A percentile compares a stretch with the other conserved stretches of the same genome.
phyloP scores from a whole-genome alignment of 2,888 invertebrate genomes.

The Latrodectus elegans region DNA sequence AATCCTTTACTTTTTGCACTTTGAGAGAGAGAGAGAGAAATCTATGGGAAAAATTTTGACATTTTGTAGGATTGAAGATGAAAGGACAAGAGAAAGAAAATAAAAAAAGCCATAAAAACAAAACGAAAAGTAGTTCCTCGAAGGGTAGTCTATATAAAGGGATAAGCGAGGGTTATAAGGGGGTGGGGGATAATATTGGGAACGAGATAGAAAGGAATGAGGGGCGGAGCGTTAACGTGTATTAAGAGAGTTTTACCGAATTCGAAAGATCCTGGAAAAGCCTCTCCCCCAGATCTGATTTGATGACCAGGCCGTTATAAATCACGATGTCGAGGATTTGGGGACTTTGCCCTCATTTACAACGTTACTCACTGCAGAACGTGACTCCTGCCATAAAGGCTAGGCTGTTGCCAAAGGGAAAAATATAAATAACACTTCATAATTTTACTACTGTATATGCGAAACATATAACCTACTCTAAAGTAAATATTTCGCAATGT shows the following conservation, averaged over 20 bases:
- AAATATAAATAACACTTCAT: no score
- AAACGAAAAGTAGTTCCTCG: constrained; percentile 29
- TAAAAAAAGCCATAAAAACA: constrained; percentile 51
- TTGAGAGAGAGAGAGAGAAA: not conserved
- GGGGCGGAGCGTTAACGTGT: constrained; percentile 50
- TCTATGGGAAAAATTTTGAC: constrained; percentile 9
- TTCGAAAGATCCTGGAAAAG: constrained; percentile 50
- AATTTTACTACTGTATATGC: no score
- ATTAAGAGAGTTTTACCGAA: constrained; percentile 63
- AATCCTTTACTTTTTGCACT: constrained; percentile 24
- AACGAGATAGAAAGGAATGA: not conserved
- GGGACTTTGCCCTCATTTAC: constrained; percentile 17
- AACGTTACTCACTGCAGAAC: no score
- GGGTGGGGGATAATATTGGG: constrained; percentile 22
- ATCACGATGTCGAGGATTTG: constrained; percentile 27
- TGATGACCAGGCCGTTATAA: constrained; percentile 61
- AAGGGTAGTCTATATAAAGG: not conserved
- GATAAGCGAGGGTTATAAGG: not conserved
- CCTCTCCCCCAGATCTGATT: constrained; percentile 59
- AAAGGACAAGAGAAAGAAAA: constrained; percentile 13
- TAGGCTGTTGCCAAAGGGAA: no score
- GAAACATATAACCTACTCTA: no score
- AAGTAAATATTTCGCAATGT: no score
- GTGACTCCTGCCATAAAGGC: no score
- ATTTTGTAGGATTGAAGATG: constrained; percentile 17